Base-by-base conservation (phyloP, 2,113 vertebrate species). In the Lampris incognitus region DNA sequence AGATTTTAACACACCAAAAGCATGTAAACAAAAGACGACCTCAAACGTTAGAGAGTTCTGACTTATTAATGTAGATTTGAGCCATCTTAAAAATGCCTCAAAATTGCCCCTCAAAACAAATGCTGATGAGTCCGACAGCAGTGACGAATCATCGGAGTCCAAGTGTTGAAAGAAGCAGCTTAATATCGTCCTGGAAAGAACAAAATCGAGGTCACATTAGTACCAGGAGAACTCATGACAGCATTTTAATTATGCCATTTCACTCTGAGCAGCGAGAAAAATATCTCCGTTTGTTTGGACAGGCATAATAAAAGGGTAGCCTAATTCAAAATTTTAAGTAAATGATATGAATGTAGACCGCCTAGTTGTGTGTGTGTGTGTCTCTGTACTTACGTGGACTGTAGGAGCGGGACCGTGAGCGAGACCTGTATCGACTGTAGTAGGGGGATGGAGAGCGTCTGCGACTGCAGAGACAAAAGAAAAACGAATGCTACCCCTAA, bases 381-480 rank as follows among this genome's bases (percentile, higher is more conserved):
- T 65, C 60, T 66, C 71, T 5, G 62, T 80, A 96, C 97, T 90
- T 92, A 98, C 97, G 93, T 90, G 96, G 96, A 85, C 96, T 97
- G 83, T 97, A 97, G 52, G 97, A 98, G 82, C 95, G 96, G 73
- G 97, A 97, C 88, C 97, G 91, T 48, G 96, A 98, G 66, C 95
- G 94, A 40, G 96, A 97, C 89, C 97, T 95, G 85, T 97, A 97
- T 49, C 96, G 93, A 84, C 95, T 97, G 87, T 97, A 97, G 58
- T 98, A 97, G 3, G 96, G 97, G 10, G 96, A 98, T 24, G 96
- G 96, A 42, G 97, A 97, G 87, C 95, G 94, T 88, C 96, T 96
- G 91, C 96, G 89, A 78, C 90, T 93, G 78, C 6, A 81, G 9
- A 38, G 6, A 66, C 49, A 69, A 41, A 55, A 8, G 51, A 11